Percentiles rank a stretch among this genome's conserved stretches.
phyloP scores from a whole-genome alignment of 2,888 invertebrate genomes.

The Bombylius major region DNA sequence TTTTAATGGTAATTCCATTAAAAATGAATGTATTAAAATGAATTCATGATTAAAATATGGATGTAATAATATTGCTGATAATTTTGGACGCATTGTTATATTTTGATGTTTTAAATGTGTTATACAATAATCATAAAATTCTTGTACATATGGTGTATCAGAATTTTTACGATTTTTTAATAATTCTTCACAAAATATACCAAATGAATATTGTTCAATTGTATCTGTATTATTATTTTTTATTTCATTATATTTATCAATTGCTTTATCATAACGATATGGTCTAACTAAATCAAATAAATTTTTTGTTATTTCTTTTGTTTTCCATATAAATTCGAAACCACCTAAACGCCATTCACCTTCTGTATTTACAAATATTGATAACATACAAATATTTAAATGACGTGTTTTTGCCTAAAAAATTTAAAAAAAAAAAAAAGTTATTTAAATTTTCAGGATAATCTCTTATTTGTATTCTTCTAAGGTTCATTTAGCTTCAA shows the following conservation, averaged over 20 bases:
- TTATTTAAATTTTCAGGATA: neutral
- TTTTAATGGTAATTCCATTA: constrained; percentile 71
- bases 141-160: constrained; percentile 55
- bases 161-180: constrained; percentile 36
- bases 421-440: neutral
- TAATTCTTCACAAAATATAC: constrained; percentile 60
- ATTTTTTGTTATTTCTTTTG: constrained; percentile 49
- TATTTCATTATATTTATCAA: constrained; percentile 51
- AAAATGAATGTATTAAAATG: constrained; percentile 67
- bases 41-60: constrained; percentile 78
- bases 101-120: constrained; percentile 54
- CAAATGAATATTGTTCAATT: constrained; percentile 66
- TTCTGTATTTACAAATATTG: constrained; percentile 70
- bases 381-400: constrained; percentile 67
- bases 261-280: constrained; percentile 56
- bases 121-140: constrained; percentile 58
- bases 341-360: constrained; percentile 83
- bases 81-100: constrained; percentile 50
- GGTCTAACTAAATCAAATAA: constrained; percentile 55
- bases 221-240: constrained; percentile 40
- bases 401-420: constrained; percentile 60
- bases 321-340: constrained; percentile 64
- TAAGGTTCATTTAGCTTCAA: too few species aligned
- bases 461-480: too few species aligned
- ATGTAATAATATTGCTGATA: constrained; percentile 54